Percentiles rank a stretch among this genome's conserved stretches.
These are phyloP conservation scores for Mesoligia furuncula DNA, from an alignment of 2,888 invertebrate species.

Conservation along the genomic window DNA sequence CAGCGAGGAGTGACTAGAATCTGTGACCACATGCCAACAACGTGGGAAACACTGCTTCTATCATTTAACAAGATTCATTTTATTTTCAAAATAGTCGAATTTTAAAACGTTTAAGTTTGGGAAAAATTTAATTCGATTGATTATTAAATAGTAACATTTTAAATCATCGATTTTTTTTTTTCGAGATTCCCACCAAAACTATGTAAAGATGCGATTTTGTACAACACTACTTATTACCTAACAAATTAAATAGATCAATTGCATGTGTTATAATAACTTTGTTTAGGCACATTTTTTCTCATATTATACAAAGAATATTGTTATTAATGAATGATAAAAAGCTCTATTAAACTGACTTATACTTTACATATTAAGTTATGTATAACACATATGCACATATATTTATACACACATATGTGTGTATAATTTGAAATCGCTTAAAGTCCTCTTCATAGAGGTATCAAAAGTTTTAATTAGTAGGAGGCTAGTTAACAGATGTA, in stretches of 20 bases:
- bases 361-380: conserved; percentile 36
- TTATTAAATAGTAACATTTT: conserved; percentile 46
- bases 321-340: conserved; percentile 60
- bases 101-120: conserved; percentile 47
- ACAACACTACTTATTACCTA: conserved; percentile 62
- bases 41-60: conserved; percentile 61
- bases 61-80: conserved; percentile 60
- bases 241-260: conserved; percentile 58
- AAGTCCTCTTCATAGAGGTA: conserved; percentile 41
- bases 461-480: conserved; percentile 44
- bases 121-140: conserved; percentile 40
- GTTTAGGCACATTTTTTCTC: conserved; percentile 82
- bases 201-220: conserved; percentile 60
- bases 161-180: conserved; percentile 34
- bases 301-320: conserved; percentile 66
- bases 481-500: conserved; percentile 52
- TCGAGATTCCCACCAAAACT: conserved; percentile 54
- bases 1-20: conserved; percentile 81
- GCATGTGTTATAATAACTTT: conserved; percentile 70
- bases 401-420: conserved; percentile 19
- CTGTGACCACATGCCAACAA: conserved; percentile 57
- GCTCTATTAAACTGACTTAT: conserved; percentile 55
- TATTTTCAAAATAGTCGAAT: conserved; percentile 48
- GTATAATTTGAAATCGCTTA: conserved; percentile 39
- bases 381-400: conserved; percentile 23